Conservation (phyloP, 2,888 invertebrate species). For the Willowsia nigromaculata region DNA sequence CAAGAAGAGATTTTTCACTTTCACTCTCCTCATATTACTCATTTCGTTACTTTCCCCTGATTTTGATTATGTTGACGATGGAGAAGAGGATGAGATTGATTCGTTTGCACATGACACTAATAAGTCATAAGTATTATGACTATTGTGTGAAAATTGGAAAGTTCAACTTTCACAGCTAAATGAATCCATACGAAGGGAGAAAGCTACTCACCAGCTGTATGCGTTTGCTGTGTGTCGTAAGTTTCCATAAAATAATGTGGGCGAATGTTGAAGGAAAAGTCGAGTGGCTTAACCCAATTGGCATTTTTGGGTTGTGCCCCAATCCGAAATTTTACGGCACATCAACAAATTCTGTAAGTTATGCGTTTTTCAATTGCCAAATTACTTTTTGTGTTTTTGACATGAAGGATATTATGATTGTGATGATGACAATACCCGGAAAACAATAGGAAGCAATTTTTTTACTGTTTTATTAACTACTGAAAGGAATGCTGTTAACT, state of each 20-base stretch:
- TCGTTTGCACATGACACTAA: neutral
- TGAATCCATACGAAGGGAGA: neutral
- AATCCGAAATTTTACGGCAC: too few relatives aligned
- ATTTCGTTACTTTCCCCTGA: neutral
- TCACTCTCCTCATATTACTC: neutral
- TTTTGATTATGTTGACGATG: neutral
- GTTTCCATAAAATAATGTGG: too few relatives aligned
- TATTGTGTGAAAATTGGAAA: neutral
- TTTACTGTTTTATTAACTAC: too few relatives aligned
- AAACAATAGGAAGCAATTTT: neutral
- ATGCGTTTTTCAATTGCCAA: too few relatives aligned
- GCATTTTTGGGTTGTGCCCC: too few relatives aligned
- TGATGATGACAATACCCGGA: neutral
- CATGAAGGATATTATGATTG: neutral
- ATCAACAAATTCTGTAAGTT: too few relatives aligned
- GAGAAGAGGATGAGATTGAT: neutral
- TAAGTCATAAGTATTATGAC: neutral
- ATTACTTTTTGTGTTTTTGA: too few relatives aligned
- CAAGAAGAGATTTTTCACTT: neutral
- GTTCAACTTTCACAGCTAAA: neutral
- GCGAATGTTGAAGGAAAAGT: too few relatives aligned
- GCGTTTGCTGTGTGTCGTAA: neutral
- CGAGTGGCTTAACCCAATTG: too few relatives aligned
- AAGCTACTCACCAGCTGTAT: neutral
- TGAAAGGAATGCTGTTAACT: too few relatives aligned